Evolutionary conservation across 2,888 invertebrate genomes (phyloP).

Genomic region (Tachina lurida): DNA sequence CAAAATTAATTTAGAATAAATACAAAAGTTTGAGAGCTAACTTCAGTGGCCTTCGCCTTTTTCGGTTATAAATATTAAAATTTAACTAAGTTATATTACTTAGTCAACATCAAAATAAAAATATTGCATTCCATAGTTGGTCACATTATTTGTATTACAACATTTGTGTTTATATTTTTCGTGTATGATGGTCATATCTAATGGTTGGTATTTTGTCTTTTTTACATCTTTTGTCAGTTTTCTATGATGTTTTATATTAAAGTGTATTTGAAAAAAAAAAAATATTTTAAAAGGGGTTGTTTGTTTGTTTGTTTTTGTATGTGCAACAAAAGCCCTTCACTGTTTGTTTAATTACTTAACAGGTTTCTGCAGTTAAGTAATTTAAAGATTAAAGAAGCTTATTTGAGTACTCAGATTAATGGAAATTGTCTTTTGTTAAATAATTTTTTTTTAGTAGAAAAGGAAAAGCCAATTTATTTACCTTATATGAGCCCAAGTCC

Average conservation of each 20-base stretch:
- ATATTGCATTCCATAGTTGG: background rate
- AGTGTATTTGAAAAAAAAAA: constrained; percentile 3
- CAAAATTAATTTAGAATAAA: no score
- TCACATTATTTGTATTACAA: constrained; percentile 57
- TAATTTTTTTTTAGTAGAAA: background rate
- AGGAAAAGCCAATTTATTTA: constrained; percentile 77
- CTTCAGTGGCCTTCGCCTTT: no score
- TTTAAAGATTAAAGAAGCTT: constrained; percentile 65
- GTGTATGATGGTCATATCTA: constrained; percentile 38
- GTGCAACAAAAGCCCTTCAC: constrained; percentile 7
- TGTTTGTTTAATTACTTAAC: constrained; percentile 71
- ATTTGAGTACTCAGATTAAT: constrained; percentile 72
- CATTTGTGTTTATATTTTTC: background rate
- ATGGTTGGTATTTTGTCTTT: constrained; percentile 37
- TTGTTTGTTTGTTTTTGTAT: background rate
- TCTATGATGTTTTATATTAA: constrained; percentile 25
- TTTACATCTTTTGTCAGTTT: constrained; percentile 3
- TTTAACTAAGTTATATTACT: no score
- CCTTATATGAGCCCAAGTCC: constrained; percentile 87
- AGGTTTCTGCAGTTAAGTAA: constrained; percentile 36
- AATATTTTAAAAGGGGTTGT: constrained; percentile 6
- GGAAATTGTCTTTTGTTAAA: constrained; percentile 35
- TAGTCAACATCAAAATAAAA: no score
- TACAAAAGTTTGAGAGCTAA: no score
- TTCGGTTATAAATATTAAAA: no score